Conservation (phyloP, 2,797 vertebrate species). For the Schizothorax lantsangensis region DNA sequence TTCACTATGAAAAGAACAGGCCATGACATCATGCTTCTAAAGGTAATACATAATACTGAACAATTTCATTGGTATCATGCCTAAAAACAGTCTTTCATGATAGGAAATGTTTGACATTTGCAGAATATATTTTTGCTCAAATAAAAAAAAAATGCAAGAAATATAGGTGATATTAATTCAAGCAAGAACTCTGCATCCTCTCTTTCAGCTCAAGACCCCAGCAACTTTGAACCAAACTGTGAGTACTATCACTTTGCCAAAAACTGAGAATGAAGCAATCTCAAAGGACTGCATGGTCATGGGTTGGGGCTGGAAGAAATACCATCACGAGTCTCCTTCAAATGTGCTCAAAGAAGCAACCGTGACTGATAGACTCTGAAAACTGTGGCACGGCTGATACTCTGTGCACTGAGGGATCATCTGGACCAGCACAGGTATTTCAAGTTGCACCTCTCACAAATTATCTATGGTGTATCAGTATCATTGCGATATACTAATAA, state of each 20-base stretch:
- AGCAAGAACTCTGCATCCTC: background rate
- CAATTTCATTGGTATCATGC: accelerated
- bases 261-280: accelerated
- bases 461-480: background rate
- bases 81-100: background rate
- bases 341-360: constrained; percentile 48
- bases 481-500: background rate
- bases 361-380: constrained; percentile 30
- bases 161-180: background rate
- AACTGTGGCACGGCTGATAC: accelerated
- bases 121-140: background rate
- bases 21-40: constrained; percentile 72
- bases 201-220: constrained; percentile 56
- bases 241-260: constrained; percentile 45
- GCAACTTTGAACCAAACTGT: constrained; percentile 21
- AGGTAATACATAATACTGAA: constrained; percentile 56
- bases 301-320: constrained; percentile 61
- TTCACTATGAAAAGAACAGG: accelerated
- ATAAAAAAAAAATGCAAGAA: background rate
- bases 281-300: constrained; percentile 52
- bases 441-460: background rate
- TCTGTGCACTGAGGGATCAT: too few relatives aligned
- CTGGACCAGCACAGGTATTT: background rate
- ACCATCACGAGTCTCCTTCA: accelerated
- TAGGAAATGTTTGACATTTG: background rate